Evolutionary conservation across 2,888 invertebrate species (phyloP), one percentile per base, ranked within the genome.

Genomic region (Acanthosoma haemorrhoidale): DNA sequence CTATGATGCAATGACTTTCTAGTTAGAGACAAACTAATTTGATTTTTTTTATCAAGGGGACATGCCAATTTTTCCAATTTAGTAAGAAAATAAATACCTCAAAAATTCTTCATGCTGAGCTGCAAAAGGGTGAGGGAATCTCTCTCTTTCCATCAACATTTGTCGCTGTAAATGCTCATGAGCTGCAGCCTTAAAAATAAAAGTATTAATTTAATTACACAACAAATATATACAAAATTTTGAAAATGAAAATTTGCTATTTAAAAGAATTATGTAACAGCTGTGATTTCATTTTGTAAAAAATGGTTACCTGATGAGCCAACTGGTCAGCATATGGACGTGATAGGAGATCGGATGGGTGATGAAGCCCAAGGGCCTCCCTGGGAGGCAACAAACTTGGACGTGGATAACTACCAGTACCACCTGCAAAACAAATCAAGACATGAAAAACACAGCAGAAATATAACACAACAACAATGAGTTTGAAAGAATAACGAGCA

Each of bases 141-240:
- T 84, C 79, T 93, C 92, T 74, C 93, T 84, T 80, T 93, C 93
- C 81, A 93, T 78, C 80, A 92, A 82, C 81, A 93, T 84, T 79
- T 93, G 92, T 75, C 93, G 85, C 81, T 92, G 92, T 74, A 93
- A 81, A 79, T 92, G 92, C 80, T 93, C 93, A 78, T 92, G 92
- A 74, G 92, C 91, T n/a, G 79, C 70, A 43, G 80, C 76, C 81
- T 79, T 77, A 61, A 76, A 76, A 69, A 68, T 73, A 72, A 58
- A 73, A 21, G n/a, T 15, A 39, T 39, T 2, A 39, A 4, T 15
- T 4, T 39, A 5, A 3, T 5, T 3, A n/a, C 4, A 39, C n/a
- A 4, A 9, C 39, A 9, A 9, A 39, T 15, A n/a, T 9, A 15
- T n/a, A 39, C n/a, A 39, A n/a, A n/a, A 39, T 3, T 5, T 39